Evolutionary conservation across 2,888 invertebrate genomes (phyloP).

Genomic region (Epicampocera succincta): DNA sequence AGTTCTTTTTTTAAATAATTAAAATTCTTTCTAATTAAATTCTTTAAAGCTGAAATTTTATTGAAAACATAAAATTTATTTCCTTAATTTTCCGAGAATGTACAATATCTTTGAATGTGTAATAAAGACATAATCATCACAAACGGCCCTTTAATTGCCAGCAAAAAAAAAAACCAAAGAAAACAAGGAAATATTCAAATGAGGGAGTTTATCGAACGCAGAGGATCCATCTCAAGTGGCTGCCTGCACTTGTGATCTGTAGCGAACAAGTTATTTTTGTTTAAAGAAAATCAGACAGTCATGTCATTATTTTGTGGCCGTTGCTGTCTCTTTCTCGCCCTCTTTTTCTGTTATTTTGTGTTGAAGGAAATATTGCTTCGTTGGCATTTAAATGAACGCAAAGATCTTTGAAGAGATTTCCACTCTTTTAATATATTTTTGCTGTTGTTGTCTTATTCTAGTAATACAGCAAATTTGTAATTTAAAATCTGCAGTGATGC

Average conservation of each 20-base stretch:
- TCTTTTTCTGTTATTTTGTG: constrained; percentile 42
- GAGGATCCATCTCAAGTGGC: constrained; percentile 39
- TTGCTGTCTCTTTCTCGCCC: background rate
- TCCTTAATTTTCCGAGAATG: constrained; percentile 27
- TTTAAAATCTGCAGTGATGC: constrained; percentile 61
- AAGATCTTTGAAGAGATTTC: constrained; percentile 64
- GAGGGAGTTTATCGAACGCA: constrained; percentile 52
- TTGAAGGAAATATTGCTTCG: constrained; percentile 68
- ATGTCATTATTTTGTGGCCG: constrained; percentile 29
- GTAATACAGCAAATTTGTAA: constrained; percentile 22
- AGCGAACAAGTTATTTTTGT: constrained; percentile 24
- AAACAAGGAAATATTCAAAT: background rate
- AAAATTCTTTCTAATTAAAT: constrained; percentile 16
- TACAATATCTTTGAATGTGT: background rate
- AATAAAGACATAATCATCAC: constrained; percentile 60
- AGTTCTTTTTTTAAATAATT: background rate
- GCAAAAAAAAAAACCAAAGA: no score
- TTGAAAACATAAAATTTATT: constrained; percentile 49
- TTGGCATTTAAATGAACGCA: constrained; percentile 65
- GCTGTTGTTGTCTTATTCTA: background rate
- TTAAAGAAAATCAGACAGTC: constrained; percentile 18
- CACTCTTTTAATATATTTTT: background rate
- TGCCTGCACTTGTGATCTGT: constrained; percentile 60
- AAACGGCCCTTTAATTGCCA: constrained; percentile 6
- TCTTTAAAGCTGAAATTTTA: constrained; percentile 1